A percentile compares a stretch with the other conserved stretches of the same genome.
These are phyloP conservation scores for Petromus typicus DNA, from an alignment of 2,113 vertebrate genomes.

Conservation along the genomic window DNA sequence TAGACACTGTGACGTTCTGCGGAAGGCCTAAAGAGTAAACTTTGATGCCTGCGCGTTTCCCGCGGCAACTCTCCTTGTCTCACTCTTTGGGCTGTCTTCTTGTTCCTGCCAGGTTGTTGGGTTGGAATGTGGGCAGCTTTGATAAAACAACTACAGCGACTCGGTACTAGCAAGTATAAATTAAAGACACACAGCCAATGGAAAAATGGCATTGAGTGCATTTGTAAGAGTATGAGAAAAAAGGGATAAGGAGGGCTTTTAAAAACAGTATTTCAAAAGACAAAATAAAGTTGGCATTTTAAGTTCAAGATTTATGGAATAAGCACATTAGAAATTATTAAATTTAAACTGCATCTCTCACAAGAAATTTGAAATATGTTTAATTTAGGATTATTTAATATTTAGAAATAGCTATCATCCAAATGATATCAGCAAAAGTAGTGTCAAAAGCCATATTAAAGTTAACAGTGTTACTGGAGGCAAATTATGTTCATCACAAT, in stretches of 20 bases:
- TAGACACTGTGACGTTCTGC: neutral
- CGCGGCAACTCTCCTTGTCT: constrained; percentile 41
- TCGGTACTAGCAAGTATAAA: constrained; percentile 56
- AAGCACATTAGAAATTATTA: constrained; percentile 41
- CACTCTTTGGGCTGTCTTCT: constrained; percentile 36
- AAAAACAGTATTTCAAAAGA: constrained; percentile 57
- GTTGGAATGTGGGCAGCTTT: constrained; percentile 66
- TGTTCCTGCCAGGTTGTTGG: constrained; percentile 11
- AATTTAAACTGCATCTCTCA: constrained; percentile 35
- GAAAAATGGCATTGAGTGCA: constrained; percentile 67
- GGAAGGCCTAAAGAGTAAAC: constrained; percentile 27
- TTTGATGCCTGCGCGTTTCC: constrained; percentile 14
- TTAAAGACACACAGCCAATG: constrained; percentile 64
- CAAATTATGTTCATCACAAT: constrained; percentile 65
- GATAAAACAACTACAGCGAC: constrained; percentile 67
- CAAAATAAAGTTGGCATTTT: constrained; percentile 58
- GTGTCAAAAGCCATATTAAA: constrained; percentile 72
- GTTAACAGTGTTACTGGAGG: neutral
- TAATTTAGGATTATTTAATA: constrained; percentile 59
- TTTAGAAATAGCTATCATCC: constrained; percentile 70
- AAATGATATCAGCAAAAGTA: constrained; percentile 83
- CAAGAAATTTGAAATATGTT: constrained; percentile 53
- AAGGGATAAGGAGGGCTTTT: constrained; percentile 24
- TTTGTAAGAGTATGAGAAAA: constrained; percentile 59
- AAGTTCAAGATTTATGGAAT: constrained; percentile 66